Base-by-base conservation (phyloP, 2,797 vertebrate genomes). In the Muraenolepis orangiensis region DNA sequence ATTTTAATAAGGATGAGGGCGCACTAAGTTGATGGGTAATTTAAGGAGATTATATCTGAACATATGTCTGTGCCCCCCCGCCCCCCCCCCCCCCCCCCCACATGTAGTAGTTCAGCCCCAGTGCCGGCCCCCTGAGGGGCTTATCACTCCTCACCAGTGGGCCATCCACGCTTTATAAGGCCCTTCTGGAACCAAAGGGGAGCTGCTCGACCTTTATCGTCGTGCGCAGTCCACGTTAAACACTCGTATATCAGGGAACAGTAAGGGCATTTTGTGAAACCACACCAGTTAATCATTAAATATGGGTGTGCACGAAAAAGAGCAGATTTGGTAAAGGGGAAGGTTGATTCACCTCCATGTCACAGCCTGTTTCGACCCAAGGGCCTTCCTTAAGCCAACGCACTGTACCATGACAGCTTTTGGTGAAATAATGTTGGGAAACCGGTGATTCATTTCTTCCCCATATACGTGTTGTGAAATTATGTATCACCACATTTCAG, bases 1-100 rank as follows among this genome's bases (percentile, higher is more conserved):
- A n/a, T n/a, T n/a, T 74, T 91, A 85, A 88, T 84, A 72, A 86
- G 87, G 84, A 89, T 85, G 85, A 88, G 77, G 80, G 83, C 78
- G 87, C 86, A 82, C 86, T 78, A 85, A 78, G 85, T 90, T 90
- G 81, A 87, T 84, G 81, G 83, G 75, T 87, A 87, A 86, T 87
- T n/a, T 92, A 91, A 91, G 89, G 82, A 85, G 85, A 92, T 92
- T 91, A 92, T 90, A 88, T 86, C 90, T 88, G 75, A 87, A 89
- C 88, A 89, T 83, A 91, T 90, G 85, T 82, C 86, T 78, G 57
- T 61, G 57, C 46, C 67, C 68, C 51, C 26, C 18, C 61, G 26
- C 4, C 40, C 23, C 64, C 42, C 31, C 28, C 28, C 6, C 8
- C 46, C 26, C 26, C 26, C n/a, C 18, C 11, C 57, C 61, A 18